A percentile compares a stretch with the other conserved stretches of the same genome.
Conservation (phyloP, 1,140 invertebrate species). For the Anastrepha obliqua region DNA sequence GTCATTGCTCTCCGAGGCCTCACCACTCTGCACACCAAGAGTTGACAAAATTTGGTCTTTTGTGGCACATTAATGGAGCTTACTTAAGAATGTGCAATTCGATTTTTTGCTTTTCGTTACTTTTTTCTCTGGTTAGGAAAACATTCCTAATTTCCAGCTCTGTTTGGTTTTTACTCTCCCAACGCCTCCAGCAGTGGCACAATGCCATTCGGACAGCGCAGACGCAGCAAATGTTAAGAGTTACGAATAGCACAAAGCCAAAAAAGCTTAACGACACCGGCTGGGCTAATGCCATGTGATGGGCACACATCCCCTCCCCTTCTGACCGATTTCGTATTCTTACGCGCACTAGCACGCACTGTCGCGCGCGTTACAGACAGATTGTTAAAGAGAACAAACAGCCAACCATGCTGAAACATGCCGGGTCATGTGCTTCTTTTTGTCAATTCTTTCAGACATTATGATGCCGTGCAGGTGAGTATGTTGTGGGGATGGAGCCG, state of each 20-base stretch:
- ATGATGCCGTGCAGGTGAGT: not conserved
- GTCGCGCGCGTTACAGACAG: not conserved
- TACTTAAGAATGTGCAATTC: not conserved
- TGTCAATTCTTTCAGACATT: not conserved
- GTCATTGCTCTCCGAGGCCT: constrained; percentile 3
- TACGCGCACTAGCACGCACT: not conserved
- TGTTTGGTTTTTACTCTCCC: not conserved
- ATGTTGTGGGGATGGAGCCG: not conserved
- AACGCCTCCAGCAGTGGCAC: not conserved
- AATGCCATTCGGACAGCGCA: constrained; percentile 25
- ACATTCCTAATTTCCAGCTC: not conserved
- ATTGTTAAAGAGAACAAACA: not conserved
- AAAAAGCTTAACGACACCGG: constrained; percentile 54
- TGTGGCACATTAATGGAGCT: constrained; percentile 22
- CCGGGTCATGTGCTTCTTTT: not conserved
- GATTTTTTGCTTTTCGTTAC: not conserved
- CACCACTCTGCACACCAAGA: not conserved
- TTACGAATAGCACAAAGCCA: constrained; percentile 41
- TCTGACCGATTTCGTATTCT: not conserved
- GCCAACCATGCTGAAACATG: not conserved
- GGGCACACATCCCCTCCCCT: not conserved
- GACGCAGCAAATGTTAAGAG: not conserved
- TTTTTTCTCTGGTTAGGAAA: not conserved
- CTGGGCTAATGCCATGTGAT: constrained; percentile 35
- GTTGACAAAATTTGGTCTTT: not conserved